These are phyloP conservation scores for Plutomurus gul DNA, from an alignment of 1,140 invertebrate species.

Conservation along the genomic window DNA sequence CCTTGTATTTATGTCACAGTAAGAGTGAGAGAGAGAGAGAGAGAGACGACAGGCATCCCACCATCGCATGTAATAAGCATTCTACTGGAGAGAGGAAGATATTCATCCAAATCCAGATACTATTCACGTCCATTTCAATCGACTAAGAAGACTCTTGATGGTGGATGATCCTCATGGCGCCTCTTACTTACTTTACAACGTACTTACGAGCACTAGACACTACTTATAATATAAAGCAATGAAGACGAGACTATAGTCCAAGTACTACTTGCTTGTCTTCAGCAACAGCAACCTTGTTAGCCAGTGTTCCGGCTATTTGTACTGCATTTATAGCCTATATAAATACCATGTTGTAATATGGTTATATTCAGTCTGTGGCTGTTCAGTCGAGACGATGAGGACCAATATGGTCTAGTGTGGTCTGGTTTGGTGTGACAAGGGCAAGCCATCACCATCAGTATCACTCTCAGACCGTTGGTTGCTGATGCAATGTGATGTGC, in stretches of 20 bases:
- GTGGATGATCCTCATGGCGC: conserved; percentile 40
- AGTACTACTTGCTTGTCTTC: conserved; percentile 15
- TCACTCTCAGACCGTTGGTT: not conserved
- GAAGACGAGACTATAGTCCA: conserved; percentile 2
- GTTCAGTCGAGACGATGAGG: not conserved
- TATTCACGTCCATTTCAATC: too few species aligned
- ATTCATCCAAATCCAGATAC: too few species aligned
- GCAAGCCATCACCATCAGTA: not conserved
- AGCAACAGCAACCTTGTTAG: not conserved
- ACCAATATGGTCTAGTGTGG: not conserved
- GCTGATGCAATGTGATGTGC: not conserved
- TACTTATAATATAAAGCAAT: not conserved
- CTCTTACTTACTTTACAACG: conserved; percentile 30
- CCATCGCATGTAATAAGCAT: too few species aligned
- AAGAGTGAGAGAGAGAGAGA: too few species aligned
- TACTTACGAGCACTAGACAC: conserved; percentile 5
- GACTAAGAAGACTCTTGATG: conserved; percentile 15
- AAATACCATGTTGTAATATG: too few species aligned
- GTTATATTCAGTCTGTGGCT: too few species aligned
- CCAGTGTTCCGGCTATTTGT: too few species aligned
- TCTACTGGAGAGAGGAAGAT: too few species aligned
- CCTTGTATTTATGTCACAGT: too few species aligned
- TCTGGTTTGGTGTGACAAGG: not conserved
- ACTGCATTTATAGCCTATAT: not conserved
- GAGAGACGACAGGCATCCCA: too few species aligned